Base-by-base conservation (phyloP, 2,113 vertebrate species). In the Sturnus vulgaris region DNA sequence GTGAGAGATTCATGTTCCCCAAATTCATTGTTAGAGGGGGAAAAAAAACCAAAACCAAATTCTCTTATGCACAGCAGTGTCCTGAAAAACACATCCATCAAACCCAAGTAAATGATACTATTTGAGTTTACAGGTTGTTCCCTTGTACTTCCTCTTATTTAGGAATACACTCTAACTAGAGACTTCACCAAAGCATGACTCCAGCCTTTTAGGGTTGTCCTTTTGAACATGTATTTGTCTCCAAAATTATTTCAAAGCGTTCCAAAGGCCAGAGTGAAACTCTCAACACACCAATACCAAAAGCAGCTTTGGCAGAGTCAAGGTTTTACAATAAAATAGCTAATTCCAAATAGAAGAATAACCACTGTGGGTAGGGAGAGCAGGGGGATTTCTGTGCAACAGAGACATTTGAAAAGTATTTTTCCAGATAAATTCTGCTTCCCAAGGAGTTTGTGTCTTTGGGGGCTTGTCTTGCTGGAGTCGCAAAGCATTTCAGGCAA, bases 371-470 rank as follows among this genome's bases (percentile, higher is more conserved):
- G 17, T 57, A 88, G 33, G 21, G 25, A 69, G 59, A 68, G 52
- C 9, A n/a, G 24, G 39, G 31, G 21, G 5, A 46, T 42, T 55
- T 70, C 71, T 86, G 30, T 77, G 33, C 28, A 73, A 13, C 11
- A 70, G 27, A 77, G 59, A 17, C 25, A 73, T 53, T 23, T 73
- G 20, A 50, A 85, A 94, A 53, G 40, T 73, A 47, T 90, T 92
- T 92, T 94, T 75, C 91, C 39, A 56, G 64, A 77, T 77, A 33
- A 77, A 81, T 88, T 92, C 37, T 80, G 27, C 15, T 83, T 40
- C 65, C 52, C 2, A 1, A 50, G 39, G 17, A 30, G 12, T 5
- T 69, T 80, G 13, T 56, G 22, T 70, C 28, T 80, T 65, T 44
- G 63, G 21, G 66, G 21, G 13, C 47, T 81, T 79, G 33, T 7